phyloP scores from a whole-genome alignment of 2,113 vertebrate genomes.

The Tachycineta bicolor region DNA sequence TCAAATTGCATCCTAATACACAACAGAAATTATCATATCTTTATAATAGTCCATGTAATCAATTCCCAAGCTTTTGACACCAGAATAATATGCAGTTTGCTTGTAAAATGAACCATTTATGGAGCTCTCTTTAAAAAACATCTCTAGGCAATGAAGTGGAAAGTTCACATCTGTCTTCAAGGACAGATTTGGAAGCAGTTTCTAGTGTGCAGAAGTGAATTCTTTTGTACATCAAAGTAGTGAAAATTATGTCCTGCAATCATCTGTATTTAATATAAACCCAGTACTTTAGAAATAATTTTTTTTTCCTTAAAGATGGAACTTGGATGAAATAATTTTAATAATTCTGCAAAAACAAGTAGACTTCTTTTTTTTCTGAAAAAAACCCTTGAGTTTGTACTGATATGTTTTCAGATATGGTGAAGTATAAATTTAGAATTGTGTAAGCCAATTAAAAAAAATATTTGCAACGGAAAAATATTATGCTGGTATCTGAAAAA shows the following conservation, averaged over 20 bases:
- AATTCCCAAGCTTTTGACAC: not conserved
- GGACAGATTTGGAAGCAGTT: conserved; percentile 33
- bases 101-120: conserved; percentile 46
- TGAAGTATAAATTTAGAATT: not conserved
- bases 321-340: not conserved
- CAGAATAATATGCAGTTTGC: not conserved
- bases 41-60: not conserved
- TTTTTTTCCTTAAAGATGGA: not conserved
- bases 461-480: not conserved
- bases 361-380: not conserved
- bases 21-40: not conserved
- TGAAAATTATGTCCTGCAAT: not conserved
- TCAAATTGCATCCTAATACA: not conserved
- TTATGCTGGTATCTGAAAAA: not conserved
- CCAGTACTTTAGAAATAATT: not conserved
- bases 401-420: not conserved
- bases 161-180: conserved; percentile 65
- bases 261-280: not conserved
- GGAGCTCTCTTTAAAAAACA: not conserved
- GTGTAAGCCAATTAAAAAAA: not conserved
- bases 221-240: not conserved
- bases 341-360: not conserved
- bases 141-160: conserved; percentile 41
- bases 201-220: not conserved
- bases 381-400: not conserved